Percentiles rank a stretch among this genome's conserved stretches.
phyloP scores from a whole-genome alignment of 2,888 invertebrate species.

The Dicycla oo region DNA sequence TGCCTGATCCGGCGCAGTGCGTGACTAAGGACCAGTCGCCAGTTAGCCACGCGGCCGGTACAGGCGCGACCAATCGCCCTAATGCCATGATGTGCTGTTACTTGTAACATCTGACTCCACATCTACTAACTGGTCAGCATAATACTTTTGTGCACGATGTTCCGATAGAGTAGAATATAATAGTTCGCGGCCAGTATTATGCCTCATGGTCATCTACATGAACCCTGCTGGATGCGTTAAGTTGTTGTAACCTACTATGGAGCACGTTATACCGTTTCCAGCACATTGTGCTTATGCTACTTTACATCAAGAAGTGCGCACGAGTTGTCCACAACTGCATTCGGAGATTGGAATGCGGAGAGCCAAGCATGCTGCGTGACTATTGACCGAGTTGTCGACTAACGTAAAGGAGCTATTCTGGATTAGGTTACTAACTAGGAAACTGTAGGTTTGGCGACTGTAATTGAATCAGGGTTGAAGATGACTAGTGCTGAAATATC shows the following conservation, averaged over 20 bases:
- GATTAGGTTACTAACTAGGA: slow-evolving; percentile 20
- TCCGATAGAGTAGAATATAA: slow-evolving; percentile 45
- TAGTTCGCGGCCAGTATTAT: slow-evolving; percentile 26
- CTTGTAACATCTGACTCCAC: slow-evolving; percentile 48
- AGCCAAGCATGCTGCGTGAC: slow-evolving; percentile 23
- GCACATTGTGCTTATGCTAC: slow-evolving; percentile 12
- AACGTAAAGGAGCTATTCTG: slow-evolving; percentile 14
- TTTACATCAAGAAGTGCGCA: slow-evolving; percentile 44
- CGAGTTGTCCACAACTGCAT: slow-evolving; percentile 24
- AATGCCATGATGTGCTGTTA: slow-evolving; percentile 60
- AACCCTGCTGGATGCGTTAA: slow-evolving; percentile 16
- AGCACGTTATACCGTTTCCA: slow-evolving; percentile 26
- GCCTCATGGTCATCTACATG: slow-evolving; percentile 33
- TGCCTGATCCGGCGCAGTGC: slow-evolving; percentile 47
- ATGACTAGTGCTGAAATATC: not conserved
- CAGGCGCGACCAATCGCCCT: slow-evolving; percentile 67
- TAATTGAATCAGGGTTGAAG: not conserved
- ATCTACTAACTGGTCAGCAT: slow-evolving; percentile 57
- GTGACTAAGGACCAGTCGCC: slow-evolving; percentile 64
- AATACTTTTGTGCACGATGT: slow-evolving; percentile 56
- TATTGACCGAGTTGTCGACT: slow-evolving; percentile 50
- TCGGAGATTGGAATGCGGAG: slow-evolving; percentile 58
- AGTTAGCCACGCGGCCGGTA: slow-evolving; percentile 40
- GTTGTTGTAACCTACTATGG: slow-evolving; percentile 20
- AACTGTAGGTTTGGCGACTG: slow-evolving; percentile 8